A percentile compares a stretch with the other conserved stretches of the same genome.
These are phyloP conservation scores for Chamaetylas fuelleborni DNA, from an alignment of 2,113 vertebrate species.

Conservation along the genomic window DNA sequence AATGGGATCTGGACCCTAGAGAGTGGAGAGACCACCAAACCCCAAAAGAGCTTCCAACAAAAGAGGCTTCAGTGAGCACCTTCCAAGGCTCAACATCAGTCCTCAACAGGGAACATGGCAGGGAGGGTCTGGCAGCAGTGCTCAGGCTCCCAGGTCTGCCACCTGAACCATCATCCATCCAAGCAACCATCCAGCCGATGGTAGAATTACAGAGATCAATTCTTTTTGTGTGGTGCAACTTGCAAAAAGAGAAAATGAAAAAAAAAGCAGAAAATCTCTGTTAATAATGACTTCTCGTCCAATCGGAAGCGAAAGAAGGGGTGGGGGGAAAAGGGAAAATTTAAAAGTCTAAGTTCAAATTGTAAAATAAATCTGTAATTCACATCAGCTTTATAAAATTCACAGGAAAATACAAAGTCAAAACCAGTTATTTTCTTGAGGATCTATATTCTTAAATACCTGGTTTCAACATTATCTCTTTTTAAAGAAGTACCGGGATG, in stretches of 20 bases:
- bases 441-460: slow-evolving; percentile 43
- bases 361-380: neutral
- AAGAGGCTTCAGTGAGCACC: rapidly evolving
- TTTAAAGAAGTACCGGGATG: neutral
- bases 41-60: neutral
- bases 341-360: neutral
- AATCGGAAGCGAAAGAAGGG: neutral
- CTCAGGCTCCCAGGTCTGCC: neutral
- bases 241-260: neutral
- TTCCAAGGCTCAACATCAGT: neutral
- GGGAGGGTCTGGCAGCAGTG: neutral
- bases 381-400: neutral
- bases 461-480: slow-evolving; percentile 4
- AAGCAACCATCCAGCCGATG: neutral
- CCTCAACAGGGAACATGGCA: neutral
- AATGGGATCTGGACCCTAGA: neutral
- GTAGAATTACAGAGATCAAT: neutral
- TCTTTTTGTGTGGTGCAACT: neutral
- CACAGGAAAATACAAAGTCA: slow-evolving; percentile 16
- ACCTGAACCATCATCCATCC: neutral
- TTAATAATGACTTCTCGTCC: neutral
- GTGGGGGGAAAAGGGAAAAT: neutral
- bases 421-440: slow-evolving; percentile 42
- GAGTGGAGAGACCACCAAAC: neutral
- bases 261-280: neutral